phyloP scores from a whole-genome alignment of 2,113 vertebrate genomes.

The Pyxicephalus adspersus region DNA sequence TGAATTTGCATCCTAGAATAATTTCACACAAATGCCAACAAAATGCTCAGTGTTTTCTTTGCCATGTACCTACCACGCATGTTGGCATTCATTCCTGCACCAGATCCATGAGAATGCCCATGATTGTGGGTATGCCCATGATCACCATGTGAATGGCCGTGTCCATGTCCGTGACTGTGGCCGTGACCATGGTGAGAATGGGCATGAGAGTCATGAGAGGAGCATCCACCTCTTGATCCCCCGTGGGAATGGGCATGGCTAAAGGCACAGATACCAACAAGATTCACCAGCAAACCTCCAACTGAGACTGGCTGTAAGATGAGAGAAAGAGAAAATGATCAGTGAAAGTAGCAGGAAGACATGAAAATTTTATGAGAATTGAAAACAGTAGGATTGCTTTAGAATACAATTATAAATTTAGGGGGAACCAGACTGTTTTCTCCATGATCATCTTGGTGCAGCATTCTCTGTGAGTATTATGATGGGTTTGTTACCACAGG shows the following conservation, averaged over 20 bases:
- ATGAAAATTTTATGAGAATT: too few species aligned
- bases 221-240: conserved; percentile 76
- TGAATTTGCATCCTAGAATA: too few species aligned
- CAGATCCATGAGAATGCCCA: conserved; percentile 76
- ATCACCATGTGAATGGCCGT: conserved; percentile 74
- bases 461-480: too few species aligned
- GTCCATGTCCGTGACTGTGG: conserved; percentile 67
- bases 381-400: too few species aligned
- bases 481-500: too few species aligned
- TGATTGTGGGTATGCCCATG: conserved; percentile 76
- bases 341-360: background rate
- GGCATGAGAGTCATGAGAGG: conserved; percentile 81
- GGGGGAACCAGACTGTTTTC: too few species aligned
- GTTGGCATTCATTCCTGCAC: conserved; percentile 93
- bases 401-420: too few species aligned
- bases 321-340: background rate
- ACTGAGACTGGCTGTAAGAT: conserved; percentile 88
- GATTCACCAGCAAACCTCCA: conserved; percentile 93
- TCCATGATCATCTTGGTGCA: too few species aligned
- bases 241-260: conserved; percentile 92
- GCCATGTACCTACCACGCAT: conserved; percentile 86
- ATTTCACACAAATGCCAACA: too few species aligned
- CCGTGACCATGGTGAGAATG: conserved; percentile 82
- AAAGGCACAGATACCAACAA: conserved; percentile 97
- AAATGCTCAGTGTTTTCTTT: too few species aligned